These are phyloP conservation scores for Argyra leucocephala DNA, from an alignment of 2,888 invertebrate species.

Conservation along the genomic window DNA sequence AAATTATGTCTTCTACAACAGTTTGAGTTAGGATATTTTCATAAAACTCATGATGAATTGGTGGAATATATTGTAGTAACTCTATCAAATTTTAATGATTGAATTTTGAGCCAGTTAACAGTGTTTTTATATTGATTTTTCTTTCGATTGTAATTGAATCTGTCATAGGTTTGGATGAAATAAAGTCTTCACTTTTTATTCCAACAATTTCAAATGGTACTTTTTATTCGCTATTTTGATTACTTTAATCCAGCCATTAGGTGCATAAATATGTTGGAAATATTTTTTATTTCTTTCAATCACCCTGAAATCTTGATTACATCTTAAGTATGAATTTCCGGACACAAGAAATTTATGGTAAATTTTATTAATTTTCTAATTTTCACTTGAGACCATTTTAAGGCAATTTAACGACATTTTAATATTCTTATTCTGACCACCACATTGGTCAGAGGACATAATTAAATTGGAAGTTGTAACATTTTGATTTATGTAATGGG, in stretches of 20 bases:
- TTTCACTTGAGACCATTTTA: neutral
- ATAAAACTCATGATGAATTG: neutral
- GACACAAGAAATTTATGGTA: neutral
- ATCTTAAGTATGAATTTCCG: neutral
- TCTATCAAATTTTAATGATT: neutral
- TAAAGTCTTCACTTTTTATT: neutral
- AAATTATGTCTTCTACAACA: neutral
- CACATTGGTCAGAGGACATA: neutral
- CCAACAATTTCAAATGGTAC: neutral
- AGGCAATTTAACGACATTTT: neutral
- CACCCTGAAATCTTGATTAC: neutral
- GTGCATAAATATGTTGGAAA: neutral
- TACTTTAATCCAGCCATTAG: neutral
- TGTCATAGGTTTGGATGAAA: neutral
- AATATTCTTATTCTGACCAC: neutral
- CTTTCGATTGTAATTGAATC: neutral
- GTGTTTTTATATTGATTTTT: neutral
- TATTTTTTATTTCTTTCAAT: neutral
- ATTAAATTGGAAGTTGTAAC: neutral
- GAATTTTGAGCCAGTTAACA: neutral
- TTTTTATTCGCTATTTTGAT: neutral
- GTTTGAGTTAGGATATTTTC: neutral
- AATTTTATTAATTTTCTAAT: neutral
- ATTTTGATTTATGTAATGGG: neutral
- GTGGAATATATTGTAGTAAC: neutral